A percentile compares a stretch with the other conserved stretches of the same genome.
Evolutionary conservation across 1,140 invertebrate genomes (phyloP).

Genomic region (Hyles vespertilio): DNA sequence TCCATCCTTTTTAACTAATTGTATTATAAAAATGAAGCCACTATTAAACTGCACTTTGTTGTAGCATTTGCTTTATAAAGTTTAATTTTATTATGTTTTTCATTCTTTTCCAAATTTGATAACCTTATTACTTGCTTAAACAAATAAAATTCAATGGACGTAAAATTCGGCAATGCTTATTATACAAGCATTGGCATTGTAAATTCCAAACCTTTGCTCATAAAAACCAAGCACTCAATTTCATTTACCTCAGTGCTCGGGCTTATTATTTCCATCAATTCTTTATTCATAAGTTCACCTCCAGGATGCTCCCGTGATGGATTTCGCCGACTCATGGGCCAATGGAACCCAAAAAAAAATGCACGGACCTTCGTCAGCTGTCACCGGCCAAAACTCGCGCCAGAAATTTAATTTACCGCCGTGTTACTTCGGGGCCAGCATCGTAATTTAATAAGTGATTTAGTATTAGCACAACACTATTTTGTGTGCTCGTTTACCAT

Average conservation of each 20-base stretch:
- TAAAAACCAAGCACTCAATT: not conserved
- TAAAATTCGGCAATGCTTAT: no score
- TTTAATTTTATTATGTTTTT: no score
- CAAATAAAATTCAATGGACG: no score
- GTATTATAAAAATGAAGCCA: no score
- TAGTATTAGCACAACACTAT: constrained; percentile 14
- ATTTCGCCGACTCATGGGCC: constrained; percentile 4
- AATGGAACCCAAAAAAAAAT: constrained; percentile 24
- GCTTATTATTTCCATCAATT: constrained; percentile 5
- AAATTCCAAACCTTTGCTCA: no score
- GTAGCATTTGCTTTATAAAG: no score
- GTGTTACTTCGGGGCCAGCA: constrained; percentile 18
- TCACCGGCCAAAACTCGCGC: constrained; percentile 28
- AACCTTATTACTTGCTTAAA: no score
- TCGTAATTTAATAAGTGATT: constrained; percentile 34
- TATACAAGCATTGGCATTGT: no score
- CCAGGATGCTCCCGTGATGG: constrained; percentile 5
- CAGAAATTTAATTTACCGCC: constrained; percentile 50
- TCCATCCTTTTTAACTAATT: no score
- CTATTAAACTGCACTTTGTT: no score
- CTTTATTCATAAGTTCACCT: constrained; percentile 4
- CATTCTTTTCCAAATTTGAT: no score
- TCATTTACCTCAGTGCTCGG: no score
- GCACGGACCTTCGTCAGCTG: constrained; percentile 42
- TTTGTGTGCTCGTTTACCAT: constrained; percentile 1